phyloP scores from a whole-genome alignment of 2,888 invertebrate species.

The Platynereis dumerilii region DNA sequence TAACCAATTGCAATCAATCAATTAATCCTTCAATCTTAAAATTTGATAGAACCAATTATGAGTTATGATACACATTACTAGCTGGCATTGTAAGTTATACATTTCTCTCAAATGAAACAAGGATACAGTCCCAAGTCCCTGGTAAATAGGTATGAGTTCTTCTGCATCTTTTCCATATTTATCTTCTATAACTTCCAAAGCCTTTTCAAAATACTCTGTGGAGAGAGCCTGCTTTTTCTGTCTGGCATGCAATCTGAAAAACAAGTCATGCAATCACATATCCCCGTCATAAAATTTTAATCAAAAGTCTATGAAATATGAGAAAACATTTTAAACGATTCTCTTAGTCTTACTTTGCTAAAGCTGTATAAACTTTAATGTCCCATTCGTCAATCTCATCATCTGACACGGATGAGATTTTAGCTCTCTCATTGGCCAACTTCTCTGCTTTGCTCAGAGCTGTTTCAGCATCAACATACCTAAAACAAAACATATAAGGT shows the following conservation, averaged over 20 bases:
- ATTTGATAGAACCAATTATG: too few relatives aligned
- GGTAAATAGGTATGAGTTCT: constrained; percentile 54
- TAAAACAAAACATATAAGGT: constrained; percentile 16
- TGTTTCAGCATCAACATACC: constrained; percentile 50
- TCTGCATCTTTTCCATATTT: constrained; percentile 49
- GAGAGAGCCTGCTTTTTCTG: constrained; percentile 58
- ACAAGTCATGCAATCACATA: too few relatives aligned
- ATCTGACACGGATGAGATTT: constrained; percentile 47
- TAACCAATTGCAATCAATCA: too few relatives aligned
- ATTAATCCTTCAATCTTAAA: too few relatives aligned
- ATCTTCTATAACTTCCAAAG: constrained; percentile 48
- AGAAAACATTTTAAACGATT: neutral
- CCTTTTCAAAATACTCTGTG: constrained; percentile 54
- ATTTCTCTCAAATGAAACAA: constrained; percentile 6
- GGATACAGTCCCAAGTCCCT: constrained; percentile 49
- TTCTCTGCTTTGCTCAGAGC: constrained; percentile 51
- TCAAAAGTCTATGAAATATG: too few relatives aligned
- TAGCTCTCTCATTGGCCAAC: constrained; percentile 47
- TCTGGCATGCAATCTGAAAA: constrained; percentile 49
- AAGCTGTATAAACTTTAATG: constrained; percentile 47
- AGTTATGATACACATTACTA: too few relatives aligned
- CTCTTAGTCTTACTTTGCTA: constrained; percentile 45
- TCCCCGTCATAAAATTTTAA: too few relatives aligned
- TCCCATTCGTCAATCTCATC: constrained; percentile 54
- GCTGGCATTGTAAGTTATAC: too few relatives aligned